A percentile compares a stretch with the other conserved stretches of the same genome.
phyloP scores from a whole-genome alignment of 2,797 vertebrate genomes.

The Mormyrus proboscirostris region DNA sequence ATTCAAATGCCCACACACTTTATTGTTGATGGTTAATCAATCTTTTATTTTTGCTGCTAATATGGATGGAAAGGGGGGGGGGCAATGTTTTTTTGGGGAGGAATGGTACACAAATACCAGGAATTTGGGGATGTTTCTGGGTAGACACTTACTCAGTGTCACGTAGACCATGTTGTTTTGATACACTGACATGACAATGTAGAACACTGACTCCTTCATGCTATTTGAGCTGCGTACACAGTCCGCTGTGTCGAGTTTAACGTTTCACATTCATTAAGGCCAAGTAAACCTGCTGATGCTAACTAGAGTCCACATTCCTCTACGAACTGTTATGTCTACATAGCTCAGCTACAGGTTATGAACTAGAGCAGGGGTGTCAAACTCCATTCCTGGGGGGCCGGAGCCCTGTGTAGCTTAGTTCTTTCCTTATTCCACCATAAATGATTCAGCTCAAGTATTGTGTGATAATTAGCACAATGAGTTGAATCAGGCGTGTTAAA shows the following conservation, averaged over 20 bases:
- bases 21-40: constrained; percentile 17
- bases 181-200: constrained; percentile 17
- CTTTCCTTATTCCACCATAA: background rate
- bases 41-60: constrained; percentile 13
- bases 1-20: constrained; percentile 28
- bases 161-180: constrained; percentile 29
- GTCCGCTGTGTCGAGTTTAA: background rate
- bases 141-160: constrained; percentile 13
- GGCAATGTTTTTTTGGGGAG: background rate
- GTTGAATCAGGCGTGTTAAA: background rate
- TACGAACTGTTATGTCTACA: background rate
- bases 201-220: constrained; percentile 12
- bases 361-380: background rate
- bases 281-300: background rate
- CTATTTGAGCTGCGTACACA: background rate
- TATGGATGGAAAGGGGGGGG: background rate
- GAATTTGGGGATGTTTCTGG: constrained; percentile 14
- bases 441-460: background rate
- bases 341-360: background rate
- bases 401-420: background rate
- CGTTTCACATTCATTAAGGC: background rate
- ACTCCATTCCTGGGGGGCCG: background rate
- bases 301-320: background rate
- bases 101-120: constrained; percentile 2
- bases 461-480: background rate